phyloP scores from a whole-genome alignment of 2,888 invertebrate genomes.

The Priocnemis perturbator region DNA sequence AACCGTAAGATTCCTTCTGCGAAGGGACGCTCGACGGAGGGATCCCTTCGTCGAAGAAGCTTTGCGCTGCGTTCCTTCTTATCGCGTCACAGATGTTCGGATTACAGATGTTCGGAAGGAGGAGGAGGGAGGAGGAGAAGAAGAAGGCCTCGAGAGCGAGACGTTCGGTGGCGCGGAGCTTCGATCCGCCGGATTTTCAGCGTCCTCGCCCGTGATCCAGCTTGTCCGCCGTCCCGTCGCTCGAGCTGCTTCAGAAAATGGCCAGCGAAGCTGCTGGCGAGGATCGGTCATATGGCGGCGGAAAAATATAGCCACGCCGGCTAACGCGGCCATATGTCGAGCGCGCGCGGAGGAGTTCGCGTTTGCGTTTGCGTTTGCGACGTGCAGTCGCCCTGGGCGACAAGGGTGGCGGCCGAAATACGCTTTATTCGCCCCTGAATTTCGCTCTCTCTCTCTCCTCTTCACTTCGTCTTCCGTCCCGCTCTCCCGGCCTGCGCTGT shows the following conservation, averaged over 20 bases:
- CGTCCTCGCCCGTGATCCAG: too few relatives aligned
- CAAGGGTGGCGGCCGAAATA: constrained; percentile 58
- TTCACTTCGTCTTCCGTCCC: constrained; percentile 19
- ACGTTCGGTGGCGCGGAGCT: too few relatives aligned
- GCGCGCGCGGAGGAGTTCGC: constrained; percentile 47
- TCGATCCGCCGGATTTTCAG: too few relatives aligned
- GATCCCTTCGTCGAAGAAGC: constrained; percentile 39
- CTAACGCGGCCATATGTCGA: constrained; percentile 67
- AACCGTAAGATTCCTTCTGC: constrained; percentile 52
- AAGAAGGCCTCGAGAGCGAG: too few relatives aligned
- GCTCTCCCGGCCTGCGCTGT: constrained; percentile 30
- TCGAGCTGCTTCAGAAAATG: too few relatives aligned
- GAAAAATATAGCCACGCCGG: constrained; percentile 57
- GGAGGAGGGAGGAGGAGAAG: too few relatives aligned
- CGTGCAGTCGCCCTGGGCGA: constrained; percentile 63
- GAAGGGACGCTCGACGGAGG: constrained; percentile 40
- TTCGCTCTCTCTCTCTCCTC: constrained; percentile 52
- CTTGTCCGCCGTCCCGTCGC: too few relatives aligned
- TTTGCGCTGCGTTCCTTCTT: constrained; percentile 15
- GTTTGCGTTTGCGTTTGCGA: constrained; percentile 57
- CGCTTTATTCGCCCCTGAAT: constrained; percentile 65
- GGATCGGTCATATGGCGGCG: constrained; percentile 53
- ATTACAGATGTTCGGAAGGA: constrained; percentile 1
- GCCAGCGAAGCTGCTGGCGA: not conserved
- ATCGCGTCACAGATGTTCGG: constrained; percentile 8